Evolutionary conservation across 2,888 invertebrate species (phyloP), one percentile per base, ranked within the genome.

Genomic region (Mellilla xanthometata): DNA sequence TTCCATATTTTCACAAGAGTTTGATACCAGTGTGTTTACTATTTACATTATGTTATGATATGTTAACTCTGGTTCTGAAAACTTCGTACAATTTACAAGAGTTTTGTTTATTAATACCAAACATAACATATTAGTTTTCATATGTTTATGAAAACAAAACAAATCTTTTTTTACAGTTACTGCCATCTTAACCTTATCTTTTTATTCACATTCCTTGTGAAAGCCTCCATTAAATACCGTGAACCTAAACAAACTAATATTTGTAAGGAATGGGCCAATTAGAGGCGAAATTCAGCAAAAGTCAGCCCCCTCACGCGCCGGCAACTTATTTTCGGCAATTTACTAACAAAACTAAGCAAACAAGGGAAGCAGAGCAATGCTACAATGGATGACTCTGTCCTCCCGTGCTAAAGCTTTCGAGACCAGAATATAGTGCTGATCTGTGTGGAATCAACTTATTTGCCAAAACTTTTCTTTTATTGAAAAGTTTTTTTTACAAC

Each of bases 251-350:
- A 54, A 49, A 49, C 38, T 35, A 35, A 42, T 49, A 52, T 53
- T 56, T 51, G 40, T 50, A 33, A 39, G 53, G 46, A 58, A 51
- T 46, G 55, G 43, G 45, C 57, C 59, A 62, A 64, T 62, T 62
- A 62, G 54, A 48, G 38, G 35, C 22, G 11, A 43, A 49, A 48
- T 43, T 55, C 58, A 26, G 33, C 27, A 42, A 41, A 33, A 33
- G 41, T 24, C 38, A 39, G 38, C 47, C 56, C 56, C 54, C 52
- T 51, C 55, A 60, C 56, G 53, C 54, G 41, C 44, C 47, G 34
- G 30, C 29, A 50, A 54, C 51, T 56, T 58, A 49, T 58, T 57
- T 52, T 46, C 56, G 52, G 56, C 58, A 60, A 65, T 62, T 60
- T 58, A 43, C 59, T 51, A 51, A 48, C 50, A 55, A 57, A 59